phyloP scores from a whole-genome alignment of 2,113 vertebrate species.

The Cynoglossus semilaevis region DNA sequence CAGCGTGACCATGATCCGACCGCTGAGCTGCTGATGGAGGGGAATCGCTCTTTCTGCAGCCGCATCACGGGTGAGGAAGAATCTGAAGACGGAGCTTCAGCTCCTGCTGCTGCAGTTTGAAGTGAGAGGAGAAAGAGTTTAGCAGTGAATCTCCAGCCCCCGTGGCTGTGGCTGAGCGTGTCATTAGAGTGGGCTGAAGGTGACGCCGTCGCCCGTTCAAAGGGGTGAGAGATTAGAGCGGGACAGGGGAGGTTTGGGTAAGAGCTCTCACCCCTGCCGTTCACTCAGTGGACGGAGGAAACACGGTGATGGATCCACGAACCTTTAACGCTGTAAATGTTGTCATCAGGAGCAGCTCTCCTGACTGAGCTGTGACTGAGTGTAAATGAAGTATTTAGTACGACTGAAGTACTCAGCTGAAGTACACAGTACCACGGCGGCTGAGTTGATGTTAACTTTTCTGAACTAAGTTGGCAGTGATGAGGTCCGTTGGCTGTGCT shows the following conservation, averaged over 20 bases:
- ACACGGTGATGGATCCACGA: not conserved
- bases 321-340: not conserved
- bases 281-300: not conserved
- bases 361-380: too few species aligned
- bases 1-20: too few species aligned
- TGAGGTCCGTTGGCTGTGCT: not conserved
- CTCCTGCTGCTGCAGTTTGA: slow-evolving; percentile 29
- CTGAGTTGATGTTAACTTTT: too few species aligned
- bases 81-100: not conserved
- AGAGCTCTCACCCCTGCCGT: not conserved
- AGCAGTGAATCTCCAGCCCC: slow-evolving; percentile 1
- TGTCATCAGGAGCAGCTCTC: not conserved
- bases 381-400: not conserved
- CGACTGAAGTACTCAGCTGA: too few species aligned
- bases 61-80: too few species aligned
- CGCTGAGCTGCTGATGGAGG: slow-evolving; percentile 3
- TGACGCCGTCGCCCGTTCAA: slow-evolving; percentile 17
- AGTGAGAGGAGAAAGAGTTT: slow-evolving; percentile 1
- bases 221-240: slow-evolving; percentile 17
- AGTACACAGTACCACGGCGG: too few species aligned
- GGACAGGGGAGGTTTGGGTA: not conserved
- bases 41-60: slow-evolving; percentile 6
- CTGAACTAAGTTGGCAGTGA: too few species aligned
- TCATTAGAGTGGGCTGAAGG: slow-evolving; percentile 38
- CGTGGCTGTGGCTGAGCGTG: slow-evolving; percentile 8